Conservation (phyloP, 2,888 invertebrate species). For the Aphelenchoides bicaudatus region DNA sequence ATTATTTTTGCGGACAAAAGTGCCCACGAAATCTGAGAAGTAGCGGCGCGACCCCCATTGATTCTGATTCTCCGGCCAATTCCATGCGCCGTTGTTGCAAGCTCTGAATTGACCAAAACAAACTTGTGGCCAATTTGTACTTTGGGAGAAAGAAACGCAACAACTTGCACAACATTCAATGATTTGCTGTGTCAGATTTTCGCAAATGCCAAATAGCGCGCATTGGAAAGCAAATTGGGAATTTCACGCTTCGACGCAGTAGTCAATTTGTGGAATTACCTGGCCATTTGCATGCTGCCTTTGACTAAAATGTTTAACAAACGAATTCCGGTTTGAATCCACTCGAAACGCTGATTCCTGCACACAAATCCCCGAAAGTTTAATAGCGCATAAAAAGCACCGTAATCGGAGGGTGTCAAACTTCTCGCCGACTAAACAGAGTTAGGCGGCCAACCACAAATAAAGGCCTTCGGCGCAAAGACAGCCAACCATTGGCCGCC, state of each 20-base stretch:
- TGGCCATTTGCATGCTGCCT: background rate
- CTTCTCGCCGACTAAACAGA: background rate
- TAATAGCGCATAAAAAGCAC: too few relatives aligned
- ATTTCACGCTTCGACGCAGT: slow-evolving; percentile 3
- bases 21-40: slow-evolving; percentile 20
- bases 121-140: too few relatives aligned
- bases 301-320: too few relatives aligned
- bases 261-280: slow-evolving; percentile 11
- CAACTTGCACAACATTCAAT: too few relatives aligned
- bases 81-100: background rate
- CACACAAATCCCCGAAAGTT: too few relatives aligned
- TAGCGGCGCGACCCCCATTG: slow-evolving; percentile 6
- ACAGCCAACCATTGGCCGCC: slow-evolving; percentile 5
- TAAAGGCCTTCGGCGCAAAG: too few relatives aligned
- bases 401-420: background rate
- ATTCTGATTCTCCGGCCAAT: slow-evolving; percentile 7
- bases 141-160: too few relatives aligned
- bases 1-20: background rate
- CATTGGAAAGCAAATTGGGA: background rate
- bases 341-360: too few relatives aligned
- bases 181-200: too few relatives aligned
- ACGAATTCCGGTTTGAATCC: too few relatives aligned
- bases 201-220: background rate
- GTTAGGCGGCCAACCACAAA: slow-evolving; percentile 9
- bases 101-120: too few relatives aligned